These are phyloP conservation scores for Bos taurus DNA, from an alignment of 2,113 vertebrate genomes.

Conservation along the genomic window ARS-UCD2.0 NC_037342.1:48368001-48368500, in stretches of 20 bases:
- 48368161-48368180: neutral
- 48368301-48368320: neutral
- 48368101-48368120: neutral
- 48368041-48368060: neutral
- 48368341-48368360: too few relatives aligned
- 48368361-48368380: too few relatives aligned
- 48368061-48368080: neutral
- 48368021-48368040: neutral
- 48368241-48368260: neutral
- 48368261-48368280: neutral
- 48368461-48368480: too few relatives aligned
- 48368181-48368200: neutral
- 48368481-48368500: too few relatives aligned
- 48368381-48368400: too few relatives aligned
- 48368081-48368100: neutral
- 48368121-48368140: neutral
- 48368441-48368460: too few relatives aligned
- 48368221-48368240: neutral
- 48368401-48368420: too few relatives aligned
- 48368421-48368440: too few relatives aligned
- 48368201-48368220: fast-evolving
- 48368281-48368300: neutral
- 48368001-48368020: neutral
- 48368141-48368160: neutral
- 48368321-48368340: too few relatives aligned